Conservation (phyloP, 1,140 invertebrate genomes). For the Bombus pyrosoma region DNA sequence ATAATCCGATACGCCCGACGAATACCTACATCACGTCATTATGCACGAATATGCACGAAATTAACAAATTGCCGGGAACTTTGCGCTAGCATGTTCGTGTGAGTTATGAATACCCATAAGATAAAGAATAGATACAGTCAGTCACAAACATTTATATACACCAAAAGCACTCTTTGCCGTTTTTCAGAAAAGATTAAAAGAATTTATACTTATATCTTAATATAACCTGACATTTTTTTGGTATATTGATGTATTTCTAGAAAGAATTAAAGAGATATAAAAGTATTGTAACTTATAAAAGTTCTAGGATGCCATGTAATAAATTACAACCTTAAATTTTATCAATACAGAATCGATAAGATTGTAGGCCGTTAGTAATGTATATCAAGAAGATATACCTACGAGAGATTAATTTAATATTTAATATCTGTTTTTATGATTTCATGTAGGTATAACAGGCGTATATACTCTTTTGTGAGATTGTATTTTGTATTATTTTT, state of each 20-base stretch:
- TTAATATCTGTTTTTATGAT: not conserved
- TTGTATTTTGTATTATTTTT: not conserved
- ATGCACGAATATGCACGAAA: not conserved
- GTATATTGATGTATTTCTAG: not conserved
- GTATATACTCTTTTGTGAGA: too few species aligned
- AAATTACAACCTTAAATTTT: too few species aligned
- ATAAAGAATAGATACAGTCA: not conserved
- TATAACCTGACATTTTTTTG: not conserved
- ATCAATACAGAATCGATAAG: too few species aligned
- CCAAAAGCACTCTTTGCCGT: not conserved
- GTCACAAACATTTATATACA: not conserved
- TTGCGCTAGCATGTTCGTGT: not conserved
- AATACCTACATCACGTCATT: not conserved
- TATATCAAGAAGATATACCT: not conserved
- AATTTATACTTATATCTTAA: not conserved
- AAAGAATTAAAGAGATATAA: not conserved
- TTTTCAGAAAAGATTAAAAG: not conserved
- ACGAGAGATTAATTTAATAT: not conserved
- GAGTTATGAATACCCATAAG: not conserved
- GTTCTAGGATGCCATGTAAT: not conserved
- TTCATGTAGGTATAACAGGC: not conserved
- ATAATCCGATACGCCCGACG: not conserved
- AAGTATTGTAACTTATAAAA: not conserved
- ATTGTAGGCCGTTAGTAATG: not conserved
- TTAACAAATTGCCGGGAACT: conserved; percentile 16